Conservation (phyloP, 2,797 vertebrate genomes). For the Oceanodroma leucorhoa region DNA sequence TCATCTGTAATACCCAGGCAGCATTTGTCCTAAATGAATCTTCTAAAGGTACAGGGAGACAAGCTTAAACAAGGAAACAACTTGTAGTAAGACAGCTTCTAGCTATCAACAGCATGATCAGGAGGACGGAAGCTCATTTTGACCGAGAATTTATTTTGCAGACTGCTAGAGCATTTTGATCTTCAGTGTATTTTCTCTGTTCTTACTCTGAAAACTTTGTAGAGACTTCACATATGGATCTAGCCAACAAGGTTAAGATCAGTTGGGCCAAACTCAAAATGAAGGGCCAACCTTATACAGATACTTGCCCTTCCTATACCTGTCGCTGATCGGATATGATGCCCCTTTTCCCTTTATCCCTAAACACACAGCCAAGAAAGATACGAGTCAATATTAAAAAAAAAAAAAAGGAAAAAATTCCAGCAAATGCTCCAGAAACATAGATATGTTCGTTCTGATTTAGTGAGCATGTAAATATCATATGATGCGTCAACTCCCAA, state of each 20-base stretch:
- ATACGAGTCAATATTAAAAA: too few species aligned
- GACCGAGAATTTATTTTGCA: not conserved
- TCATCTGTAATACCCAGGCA: not conserved
- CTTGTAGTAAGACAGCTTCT: not conserved
- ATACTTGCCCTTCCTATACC: not conserved
- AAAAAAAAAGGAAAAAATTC: too few species aligned
- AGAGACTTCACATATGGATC: not conserved
- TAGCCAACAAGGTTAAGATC: not conserved
- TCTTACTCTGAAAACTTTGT: not conserved
- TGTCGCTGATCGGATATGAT: not conserved
- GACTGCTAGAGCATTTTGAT: not conserved
- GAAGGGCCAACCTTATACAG: not conserved
- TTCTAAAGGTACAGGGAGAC: not conserved
- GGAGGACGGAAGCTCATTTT: not conserved
- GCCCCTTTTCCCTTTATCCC: not conserved
- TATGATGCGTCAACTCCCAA: not conserved
- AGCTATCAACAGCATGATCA: not conserved
- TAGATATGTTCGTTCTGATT: not conserved
- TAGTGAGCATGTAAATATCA: fast-evolving
- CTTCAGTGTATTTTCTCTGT: not conserved
- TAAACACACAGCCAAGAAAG: not conserved
- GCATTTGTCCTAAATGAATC: not conserved
- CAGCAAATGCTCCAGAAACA: not conserved
- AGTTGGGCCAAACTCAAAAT: not conserved
- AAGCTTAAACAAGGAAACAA: not conserved